Evolutionary conservation across 2,888 invertebrate species (phyloP), one percentile per base, ranked within the genome.

Genomic region (Sturmia bella): DNA sequence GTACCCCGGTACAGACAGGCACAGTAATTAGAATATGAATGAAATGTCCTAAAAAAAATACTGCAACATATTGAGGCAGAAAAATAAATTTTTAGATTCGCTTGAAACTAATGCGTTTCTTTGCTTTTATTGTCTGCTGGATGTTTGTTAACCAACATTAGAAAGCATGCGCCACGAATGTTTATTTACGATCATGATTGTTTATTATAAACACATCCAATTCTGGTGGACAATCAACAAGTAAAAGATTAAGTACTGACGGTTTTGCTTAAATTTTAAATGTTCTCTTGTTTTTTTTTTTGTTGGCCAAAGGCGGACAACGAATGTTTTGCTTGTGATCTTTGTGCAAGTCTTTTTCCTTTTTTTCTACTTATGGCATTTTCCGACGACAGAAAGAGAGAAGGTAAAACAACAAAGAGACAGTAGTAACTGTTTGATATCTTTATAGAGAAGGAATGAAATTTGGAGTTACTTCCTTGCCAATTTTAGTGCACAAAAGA

Each of bases 181-280:
- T 66, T 76, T 66, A 64, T 80, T 80, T 80, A 75, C 70, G 72
- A 72, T 80, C 66, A 79, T 79, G 72, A 59, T 79, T 73, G 66
- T 79, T 73, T 79, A 32, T 32, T 32, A 54, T 73, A 39, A 68
- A 61, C 59, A 72, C 41, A 66, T 76, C 61, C 76, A 72, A 76
- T 80, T 76, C 70, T 72, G 61, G 72, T 63, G 72, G 80, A 80
- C 80, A 80, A 80, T 76, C 64, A 59, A 45, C 75, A 70, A 66
- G 52, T 61, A 54, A 72, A 66, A 80, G 80, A 72, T 80, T 76
- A 80, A 80, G 76, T 80, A 72, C 76, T 72, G 76, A 80, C 66
- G 76, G 17, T 45, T 74, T 64, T 43, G 50, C 64, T 56, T 70
- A 21, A 19, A 32, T 32, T 32, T 3, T 4, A 27, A 27, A 6